Conservation (phyloP, 2,888 invertebrate genomes). For the Parelbella ahira region DNA sequence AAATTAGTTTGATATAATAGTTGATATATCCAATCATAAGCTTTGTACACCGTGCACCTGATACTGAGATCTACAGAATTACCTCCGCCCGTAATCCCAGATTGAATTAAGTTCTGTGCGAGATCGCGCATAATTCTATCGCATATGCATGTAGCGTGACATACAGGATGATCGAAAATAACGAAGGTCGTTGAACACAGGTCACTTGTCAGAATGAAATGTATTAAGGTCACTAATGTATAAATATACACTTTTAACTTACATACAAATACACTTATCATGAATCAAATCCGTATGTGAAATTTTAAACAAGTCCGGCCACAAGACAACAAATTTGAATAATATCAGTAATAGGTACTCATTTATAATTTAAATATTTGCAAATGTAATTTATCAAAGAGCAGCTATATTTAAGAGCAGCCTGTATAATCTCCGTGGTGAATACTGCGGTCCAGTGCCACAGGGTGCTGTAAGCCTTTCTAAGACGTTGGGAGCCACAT, state of each 20-base stretch:
- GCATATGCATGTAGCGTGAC: slow-evolving; percentile 30
- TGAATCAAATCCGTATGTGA: too few relatives aligned
- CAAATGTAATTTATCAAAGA: too few relatives aligned
- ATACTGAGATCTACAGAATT: slow-evolving; percentile 18
- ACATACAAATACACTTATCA: too few relatives aligned
- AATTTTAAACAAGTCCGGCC: too few relatives aligned
- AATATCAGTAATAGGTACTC: too few relatives aligned
- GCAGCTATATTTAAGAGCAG: slow-evolving; percentile 10
- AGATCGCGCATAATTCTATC: slow-evolving; percentile 26
- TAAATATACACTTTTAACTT: too few relatives aligned
- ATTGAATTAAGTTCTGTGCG: slow-evolving; percentile 34
- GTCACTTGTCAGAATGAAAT: too few relatives aligned
- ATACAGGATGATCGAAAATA: slow-evolving; percentile 26
- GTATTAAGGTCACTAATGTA: too few relatives aligned
- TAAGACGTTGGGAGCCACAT: slow-evolving; percentile 41
- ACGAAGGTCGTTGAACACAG: too few relatives aligned
- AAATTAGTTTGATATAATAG: too few relatives aligned
- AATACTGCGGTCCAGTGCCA: slow-evolving; percentile 15
- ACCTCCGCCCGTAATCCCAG: slow-evolving; percentile 35
- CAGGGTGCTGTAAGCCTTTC: slow-evolving; percentile 32
- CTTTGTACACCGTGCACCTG: slow-evolving; percentile 20
- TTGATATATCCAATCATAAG: slow-evolving; percentile 22
- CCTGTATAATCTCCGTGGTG: slow-evolving; percentile 26
- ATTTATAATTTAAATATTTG: too few relatives aligned
- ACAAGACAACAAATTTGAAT: too few relatives aligned